phyloP scores from a whole-genome alignment of 2,888 invertebrate species.

The Sinodicranocentrus sp. region DNA sequence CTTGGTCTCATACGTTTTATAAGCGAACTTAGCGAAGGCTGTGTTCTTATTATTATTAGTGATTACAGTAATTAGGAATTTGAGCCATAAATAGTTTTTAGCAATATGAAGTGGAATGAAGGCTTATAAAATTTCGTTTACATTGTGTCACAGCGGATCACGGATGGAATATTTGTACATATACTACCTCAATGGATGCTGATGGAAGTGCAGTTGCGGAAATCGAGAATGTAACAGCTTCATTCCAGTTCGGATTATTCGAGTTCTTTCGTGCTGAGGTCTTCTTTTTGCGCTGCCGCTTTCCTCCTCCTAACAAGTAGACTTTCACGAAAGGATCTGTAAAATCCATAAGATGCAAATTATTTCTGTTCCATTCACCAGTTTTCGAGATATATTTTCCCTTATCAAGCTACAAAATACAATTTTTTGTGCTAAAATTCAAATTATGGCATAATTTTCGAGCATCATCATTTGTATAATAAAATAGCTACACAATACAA shows the following conservation, averaged over 20 bases:
- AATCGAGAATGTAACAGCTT: conserved; percentile 92
- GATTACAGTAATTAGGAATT: too few species aligned
- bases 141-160: too few species aligned
- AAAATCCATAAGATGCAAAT: not conserved
- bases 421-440: too few species aligned
- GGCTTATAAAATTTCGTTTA: too few species aligned
- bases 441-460: too few species aligned
- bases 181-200: conserved; percentile 88
- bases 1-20: too few species aligned
- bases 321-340: conserved; percentile 93
- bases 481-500: too few species aligned
- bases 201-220: conserved; percentile 86
- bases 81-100: too few species aligned
- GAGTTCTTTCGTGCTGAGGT: conserved; percentile 88
- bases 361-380: not conserved
- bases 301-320: conserved; percentile 90
- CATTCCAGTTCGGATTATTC: conserved; percentile 93
- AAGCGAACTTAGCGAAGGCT: too few species aligned
- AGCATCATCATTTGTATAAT: not conserved
- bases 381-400: not conserved
- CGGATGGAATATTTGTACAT: too few species aligned
- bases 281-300: conserved; percentile 92
- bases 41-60: too few species aligned
- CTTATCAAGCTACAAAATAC: not conserved
- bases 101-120: too few species aligned